Base-by-base conservation (phyloP, 53 echinoderm and acorn worm species). In the Echinarachnius parma region DNA sequence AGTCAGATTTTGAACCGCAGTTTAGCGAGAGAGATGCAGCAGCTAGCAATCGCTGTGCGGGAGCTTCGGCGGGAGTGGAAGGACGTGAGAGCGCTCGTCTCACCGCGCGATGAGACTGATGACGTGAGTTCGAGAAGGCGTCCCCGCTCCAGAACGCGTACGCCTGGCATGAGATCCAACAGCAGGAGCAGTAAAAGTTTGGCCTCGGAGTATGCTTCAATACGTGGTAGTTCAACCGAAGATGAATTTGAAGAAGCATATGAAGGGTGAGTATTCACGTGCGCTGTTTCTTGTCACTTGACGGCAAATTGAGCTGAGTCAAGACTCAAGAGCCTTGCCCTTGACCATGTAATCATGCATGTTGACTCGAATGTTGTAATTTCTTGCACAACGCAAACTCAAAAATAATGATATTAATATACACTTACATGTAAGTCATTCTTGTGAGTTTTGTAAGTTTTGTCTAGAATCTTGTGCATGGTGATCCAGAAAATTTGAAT, bases 201-300 rank as follows among this genome's bases (percentile, higher is more conserved):
- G 46, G 21, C 46, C 66, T 48, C 46, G 62, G 13, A 62, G 62
- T 22, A 21, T 35, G 15, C n/a, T n/a, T 66, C 66, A 46, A 2
- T 66, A 7, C 66, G 48, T 28, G 27, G 29, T 7, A 66, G 66
- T 48, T 24, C 62, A 24, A 66, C 47, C 19, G 66, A 66, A 47
- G 66, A 69, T 5, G 70, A 69, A 9, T 69, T 69, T 69, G 70
- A 69, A 37, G 70, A 69, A 19, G 70, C 70, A 33, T 24, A 69
- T 53, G 70, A 69, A 53, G 54, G 70, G 53, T 69, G 14, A 53
- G n/a, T 34, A 47, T 4, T 9, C 13, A 9, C 7, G 42, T 39
- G 7, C 13, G 42, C 13, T 5, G 13, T 9, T 13, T 39, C 42
- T 9, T 39, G 7, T 39, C 13, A 13, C 7, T 39, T 39, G 7